Base-by-base conservation (phyloP, 2,113 vertebrate species). In the Rhea americana region DNA sequence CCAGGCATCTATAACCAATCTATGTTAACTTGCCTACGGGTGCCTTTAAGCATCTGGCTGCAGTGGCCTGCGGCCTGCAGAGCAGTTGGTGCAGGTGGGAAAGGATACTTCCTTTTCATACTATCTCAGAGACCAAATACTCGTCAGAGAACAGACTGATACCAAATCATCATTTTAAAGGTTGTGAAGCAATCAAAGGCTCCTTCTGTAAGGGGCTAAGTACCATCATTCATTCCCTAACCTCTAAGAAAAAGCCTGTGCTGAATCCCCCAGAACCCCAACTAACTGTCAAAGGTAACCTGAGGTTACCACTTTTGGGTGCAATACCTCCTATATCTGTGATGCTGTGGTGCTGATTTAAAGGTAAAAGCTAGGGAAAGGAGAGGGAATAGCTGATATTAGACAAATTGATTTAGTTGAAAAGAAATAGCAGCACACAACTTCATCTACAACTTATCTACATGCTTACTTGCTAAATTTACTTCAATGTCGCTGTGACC, bases 391-490 rank as follows among this genome's bases (percentile, higher is more conserved):
- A 85, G 88, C 41, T 93, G 67, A 30, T 85, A 80, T 41, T 75
- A 87, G 77, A 75, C 6, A 0, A 1, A 39, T 25, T 48, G 70
- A 89, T 61, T 17, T 65, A 83, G 77, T 2, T 43, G 28, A 30
- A 71, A 82, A 83, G 61, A 55, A 70, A 89, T 91, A 94, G 70
- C 81, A 91, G 41, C 70, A 90, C 47, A 48, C n/a, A n/a, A 80
- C 55, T 82, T 84, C 82, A 89, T 59, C 81, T 78, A 80, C 65
- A 76, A 18, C 70, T 91, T 93, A 51, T 62, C 68, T 51, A 81
- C 87, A 59, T 71, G 55, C 61, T 91, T 82, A 71, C 72, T 91
- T 91, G 51, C 76, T 68, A 90, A 92, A 95, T 93, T 84, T 88
- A 78, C 22, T 86, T 35, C n/a, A 88, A 22, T 51, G 32, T 62